Evolutionary conservation across 2,888 invertebrate species (phyloP), one percentile per base, ranked within the genome.

Genomic region (Anthrax anthrax): DNA sequence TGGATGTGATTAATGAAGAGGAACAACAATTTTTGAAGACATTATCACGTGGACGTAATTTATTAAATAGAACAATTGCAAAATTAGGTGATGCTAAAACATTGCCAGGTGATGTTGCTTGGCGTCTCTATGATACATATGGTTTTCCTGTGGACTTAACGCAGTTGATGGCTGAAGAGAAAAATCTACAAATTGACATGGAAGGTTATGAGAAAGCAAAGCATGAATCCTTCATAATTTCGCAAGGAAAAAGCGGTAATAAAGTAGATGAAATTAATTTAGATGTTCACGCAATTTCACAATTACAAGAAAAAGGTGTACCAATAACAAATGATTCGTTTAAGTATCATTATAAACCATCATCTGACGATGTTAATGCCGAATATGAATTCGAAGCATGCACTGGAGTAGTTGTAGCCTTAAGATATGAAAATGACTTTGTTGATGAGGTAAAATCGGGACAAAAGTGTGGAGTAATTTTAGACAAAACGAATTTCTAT

Each of bases 101-200:
- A 41, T 72, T 97, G 52, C 95, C 96, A 36, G 94, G 97, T 46
- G 92, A 97, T 68, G 81, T 98, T 42, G 96, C 97, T 2, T 98
- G 98, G 98, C 78, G 95, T 48, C 72, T 98, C 47, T 98, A 99
- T 67, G 98, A 98, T 62, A 99, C 98, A 0, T 98, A 97, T 63
- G 98, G 98, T 17, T 99, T 99, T 64, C 98, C 98, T 1, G 80
- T 97, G 45, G 98, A 99, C 74, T 76, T 99, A 52, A 99, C 98
- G 0, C 84, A 87, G 58, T 72, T 99, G 32, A 99, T 99, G 96
- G 87, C 87, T 42, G 98, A 98, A 72, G 98, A 98, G 70, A 89
- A 85, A 60, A 86, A 85, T 1, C 72, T 98, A 6, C 66, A 70
- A 46, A 84, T 99, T 52, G 90, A 99, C 64, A 85, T 90, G 83